Base-by-base conservation (phyloP, 2,113 vertebrate species). In the Tursiops truncatus region DNA sequence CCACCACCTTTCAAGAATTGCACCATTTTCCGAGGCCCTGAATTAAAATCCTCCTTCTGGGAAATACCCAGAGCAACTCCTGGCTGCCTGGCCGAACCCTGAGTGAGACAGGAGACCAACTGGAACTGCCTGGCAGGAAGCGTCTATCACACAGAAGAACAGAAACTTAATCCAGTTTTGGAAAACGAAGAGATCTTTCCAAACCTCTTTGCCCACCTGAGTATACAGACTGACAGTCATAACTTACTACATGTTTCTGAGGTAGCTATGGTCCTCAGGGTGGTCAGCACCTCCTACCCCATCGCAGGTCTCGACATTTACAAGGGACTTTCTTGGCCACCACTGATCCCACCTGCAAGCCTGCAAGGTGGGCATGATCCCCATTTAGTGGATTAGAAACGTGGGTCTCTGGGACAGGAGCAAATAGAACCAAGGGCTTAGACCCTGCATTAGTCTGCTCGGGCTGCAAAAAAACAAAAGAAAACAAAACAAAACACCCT, bases 171-270 rank as follows among this genome's bases (percentile, higher is more conserved):
- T 33, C 63, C 28, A 1, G 11, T 62, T 80, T 44, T 26, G 44
- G 44, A 28, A 70, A 65, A 76, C 6, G 1, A 6, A 89, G 38
- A 17, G 50, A 36, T 15, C 33, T 67, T n/a, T 17, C 65, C 65
- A n/a, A 67, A 3, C 12, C 6, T 62, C 36, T 23, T 53, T 28
- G 50, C 11, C 20, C 11, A 50, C 14, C 76, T 18, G 62, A 58
- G 11, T 28, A 0, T 7, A 13, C 7, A 63, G 58, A 33, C 12
- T 0, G 20, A 21, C 1, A 2, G 11, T 47, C 15, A 8, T 1
- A 26, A 13, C 20, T 28, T 17, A 10, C 23, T n/a, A 9, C 15
- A 0, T n/a, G 28, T 3, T 15, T 11, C 2, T 21, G 23, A 50
- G 25, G 12, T 2, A 36, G 21, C 25, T 21, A 12, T 58, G 13